A percentile compares a stretch with the other conserved stretches of the same genome.
Evolutionary conservation across 1,140 invertebrate species (phyloP).

Genomic region (Prorops nasuta): DNA sequence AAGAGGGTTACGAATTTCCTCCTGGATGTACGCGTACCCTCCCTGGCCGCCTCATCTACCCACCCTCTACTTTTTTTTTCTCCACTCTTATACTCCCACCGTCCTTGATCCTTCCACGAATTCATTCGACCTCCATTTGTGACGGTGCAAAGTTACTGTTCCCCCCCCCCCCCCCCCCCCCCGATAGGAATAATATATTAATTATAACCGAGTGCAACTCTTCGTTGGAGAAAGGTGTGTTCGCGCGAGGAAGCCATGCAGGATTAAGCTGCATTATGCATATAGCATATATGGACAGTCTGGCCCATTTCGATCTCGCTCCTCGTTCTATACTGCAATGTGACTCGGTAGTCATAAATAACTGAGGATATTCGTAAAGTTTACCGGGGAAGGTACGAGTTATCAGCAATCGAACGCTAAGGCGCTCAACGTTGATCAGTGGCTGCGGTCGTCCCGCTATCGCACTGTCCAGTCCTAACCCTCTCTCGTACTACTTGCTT

Average conservation of each 20-base stretch:
- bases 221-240: no score
- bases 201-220: no score
- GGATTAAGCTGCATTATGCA: no score
- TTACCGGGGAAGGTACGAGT: slow-evolving; percentile 28
- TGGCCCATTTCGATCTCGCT: no score
- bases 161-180: no score
- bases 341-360: slow-evolving; percentile 48
- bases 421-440: slow-evolving; percentile 43
- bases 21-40: slow-evolving; percentile 5
- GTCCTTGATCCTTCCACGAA: slow-evolving; percentile 2
- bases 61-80: slow-evolving; percentile 20
- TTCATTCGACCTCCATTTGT: slow-evolving; percentile 18
- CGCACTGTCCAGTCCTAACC: slow-evolving; percentile 43
- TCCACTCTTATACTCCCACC: slow-evolving; percentile 12
- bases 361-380: slow-evolving; percentile 33
- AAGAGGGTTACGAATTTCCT: slow-evolving; percentile 23
- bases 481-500: slow-evolving; percentile 24
- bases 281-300: no score
- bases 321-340: no score
- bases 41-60: slow-evolving; percentile 15
- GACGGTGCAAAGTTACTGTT: slow-evolving; percentile 24
- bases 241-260: no score
- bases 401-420: slow-evolving; percentile 43
- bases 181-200: no score
- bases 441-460: slow-evolving; percentile 38